Base-by-base conservation (phyloP, 2,113 vertebrate species). In the Lipophrys pholis region DNA sequence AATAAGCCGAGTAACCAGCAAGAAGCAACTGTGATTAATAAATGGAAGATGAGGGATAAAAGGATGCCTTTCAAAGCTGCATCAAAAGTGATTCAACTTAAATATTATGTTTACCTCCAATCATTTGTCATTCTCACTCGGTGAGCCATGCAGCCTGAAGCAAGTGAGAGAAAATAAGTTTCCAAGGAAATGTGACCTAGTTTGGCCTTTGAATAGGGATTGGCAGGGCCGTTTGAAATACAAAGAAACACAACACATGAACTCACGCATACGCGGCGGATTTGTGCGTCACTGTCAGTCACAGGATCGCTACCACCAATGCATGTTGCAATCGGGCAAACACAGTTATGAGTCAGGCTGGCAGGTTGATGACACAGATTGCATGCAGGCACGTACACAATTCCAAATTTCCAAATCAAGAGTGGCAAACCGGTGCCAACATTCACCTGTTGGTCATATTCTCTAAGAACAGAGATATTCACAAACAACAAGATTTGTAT, bases 321-420 rank as follows among this genome's bases (percentile, higher is more conserved):
- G 73, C 58, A 65, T 78, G 77, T 78, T 73, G 71, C 83, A 79
- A 72, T 69, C 35, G 6, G 42, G 48, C 36, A 84, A 87, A 84
- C 81, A 73, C 76, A 74, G 58, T 30, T 17, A 38, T 76, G 77
- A 8, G 77, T 89, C 86, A 56, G 62, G 53, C 58, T 56, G 51
- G 74, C 50, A 66, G 81, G 57, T 14, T 73, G 80, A 75, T 82
- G 65, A 79, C 80, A 81, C 78, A 55, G 40, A 68, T 55, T 52
- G 49, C 76, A 65, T 58, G 66, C 59, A 56, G 41, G 71, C 63
- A 35, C 8, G 40, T n/a, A n/a, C n/a, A n/a, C n/a, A n/a, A n/a
- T 30, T 30, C 21, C 21, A 30, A 30, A 30, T 30, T 30, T 30
- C 21, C 21, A 30, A 30, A 30, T 30, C 21, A 30, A 30, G 21